phyloP scores from a whole-genome alignment of 2,113 vertebrate species.

The Cavia porcellus region DNA sequence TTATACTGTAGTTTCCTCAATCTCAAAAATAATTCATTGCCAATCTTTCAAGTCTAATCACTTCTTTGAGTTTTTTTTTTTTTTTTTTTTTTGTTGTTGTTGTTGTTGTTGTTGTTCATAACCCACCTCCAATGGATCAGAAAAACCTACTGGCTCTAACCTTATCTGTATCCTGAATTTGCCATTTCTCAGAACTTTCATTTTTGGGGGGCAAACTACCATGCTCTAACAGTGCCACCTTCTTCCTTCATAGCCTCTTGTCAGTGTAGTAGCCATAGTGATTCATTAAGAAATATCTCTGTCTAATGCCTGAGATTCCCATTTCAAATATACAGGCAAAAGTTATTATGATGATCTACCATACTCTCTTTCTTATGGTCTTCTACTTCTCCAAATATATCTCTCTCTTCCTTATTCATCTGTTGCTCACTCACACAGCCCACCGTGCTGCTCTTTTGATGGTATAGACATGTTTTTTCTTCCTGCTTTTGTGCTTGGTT shows the following conservation, averaged over 20 bases:
- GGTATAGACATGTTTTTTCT: accelerated
- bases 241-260: not conserved
- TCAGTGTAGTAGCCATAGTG: not conserved
- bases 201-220: not conserved
- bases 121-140: not conserved
- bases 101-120: too few species aligned
- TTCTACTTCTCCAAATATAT: not conserved
- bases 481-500: not conserved
- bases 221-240: not conserved
- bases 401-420: not conserved
- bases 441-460: not conserved
- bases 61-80: not conserved
- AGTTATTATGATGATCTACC: not conserved
- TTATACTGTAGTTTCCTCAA: not conserved
- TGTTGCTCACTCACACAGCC: not conserved
- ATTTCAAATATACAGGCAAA: not conserved
- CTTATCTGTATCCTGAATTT: not conserved
- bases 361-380: not conserved
- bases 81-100: too few species aligned
- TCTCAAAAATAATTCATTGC: not conserved
- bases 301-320: not conserved
- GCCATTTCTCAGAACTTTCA: not conserved
- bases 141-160: not conserved
- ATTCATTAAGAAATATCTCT: not conserved
- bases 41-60: not conserved